A percentile compares a stretch with the other conserved stretches of the same genome.
These are phyloP conservation scores for Crocuta crocuta DNA, from an alignment of 2,113 vertebrate genomes.

Conservation along the genomic window DNA sequence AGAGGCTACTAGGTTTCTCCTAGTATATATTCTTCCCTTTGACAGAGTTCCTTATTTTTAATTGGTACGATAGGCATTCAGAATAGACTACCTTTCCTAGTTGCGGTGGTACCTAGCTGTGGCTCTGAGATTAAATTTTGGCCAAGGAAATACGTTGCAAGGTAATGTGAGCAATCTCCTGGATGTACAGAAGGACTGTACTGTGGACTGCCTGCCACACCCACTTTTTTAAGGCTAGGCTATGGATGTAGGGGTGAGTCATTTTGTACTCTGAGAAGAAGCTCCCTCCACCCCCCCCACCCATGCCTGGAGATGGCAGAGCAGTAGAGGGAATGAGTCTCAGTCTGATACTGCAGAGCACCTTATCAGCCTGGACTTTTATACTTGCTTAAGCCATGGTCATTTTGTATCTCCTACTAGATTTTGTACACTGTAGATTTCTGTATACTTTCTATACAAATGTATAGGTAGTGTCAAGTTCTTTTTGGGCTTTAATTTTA, in stretches of 20 bases:
- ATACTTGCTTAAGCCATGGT: neutral
- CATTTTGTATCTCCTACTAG: neutral
- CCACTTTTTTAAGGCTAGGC: neutral
- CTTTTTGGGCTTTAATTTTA: neutral
- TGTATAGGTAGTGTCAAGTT: neutral
- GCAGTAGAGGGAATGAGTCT: neutral
- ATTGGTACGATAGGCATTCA: neutral
- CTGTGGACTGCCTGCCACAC: accelerated
- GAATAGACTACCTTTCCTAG: neutral
- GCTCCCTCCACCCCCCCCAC: neutral
- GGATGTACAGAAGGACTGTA: neutral
- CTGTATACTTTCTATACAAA: neutral
- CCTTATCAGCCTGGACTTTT: neutral
- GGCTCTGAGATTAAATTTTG: neutral
- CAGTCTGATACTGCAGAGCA: neutral
- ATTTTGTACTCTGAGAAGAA: neutral
- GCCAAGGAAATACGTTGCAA: neutral
- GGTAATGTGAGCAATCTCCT: neutral
- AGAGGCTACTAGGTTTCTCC: neutral
- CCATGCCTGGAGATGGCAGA: neutral
- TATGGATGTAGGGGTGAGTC: neutral
- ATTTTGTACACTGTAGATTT: neutral
- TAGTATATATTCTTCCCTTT: neutral
- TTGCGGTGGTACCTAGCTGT: neutral
- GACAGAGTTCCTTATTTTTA: neutral